Evolutionary conservation across 2,113 vertebrate genomes (phyloP).

Genomic region (Gopherus evgoodei): DNA sequence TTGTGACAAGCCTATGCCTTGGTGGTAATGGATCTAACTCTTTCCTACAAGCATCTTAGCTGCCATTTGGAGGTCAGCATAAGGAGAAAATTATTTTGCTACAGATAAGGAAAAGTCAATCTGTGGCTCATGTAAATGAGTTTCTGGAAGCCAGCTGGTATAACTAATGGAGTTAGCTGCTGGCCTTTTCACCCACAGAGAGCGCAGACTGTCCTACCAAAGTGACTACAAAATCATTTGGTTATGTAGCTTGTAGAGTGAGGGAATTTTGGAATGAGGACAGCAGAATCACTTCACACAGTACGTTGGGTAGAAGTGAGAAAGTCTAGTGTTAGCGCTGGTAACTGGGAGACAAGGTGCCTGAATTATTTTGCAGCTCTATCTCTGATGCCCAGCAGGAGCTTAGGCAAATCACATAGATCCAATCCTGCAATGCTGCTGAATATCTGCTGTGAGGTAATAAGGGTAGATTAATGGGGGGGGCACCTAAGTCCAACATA

Average conservation of each 20-base stretch:
- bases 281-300: constrained; percentile 38
- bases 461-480: not conserved
- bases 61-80: constrained; percentile 55
- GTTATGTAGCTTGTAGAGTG: constrained; percentile 2
- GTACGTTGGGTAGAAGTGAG: constrained; percentile 23
- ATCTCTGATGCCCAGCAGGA: constrained; percentile 35
- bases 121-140: not conserved
- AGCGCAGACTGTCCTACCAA: constrained; percentile 37
- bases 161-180: constrained; percentile 57
- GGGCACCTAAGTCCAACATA: not conserved
- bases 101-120: not conserved
- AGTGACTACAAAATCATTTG: constrained; percentile 28
- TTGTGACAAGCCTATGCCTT: constrained; percentile 47
- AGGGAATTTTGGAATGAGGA: constrained; percentile 20
- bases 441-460: not conserved
- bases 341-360: constrained; percentile 26
- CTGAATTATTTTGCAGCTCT: constrained; percentile 44
- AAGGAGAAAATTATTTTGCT: constrained; percentile 27
- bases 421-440: not conserved
- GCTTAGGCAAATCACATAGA: not conserved
- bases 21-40: constrained; percentile 47
- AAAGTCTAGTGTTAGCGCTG: not conserved
- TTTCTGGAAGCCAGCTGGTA: constrained; percentile 42
- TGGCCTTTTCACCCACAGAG: not conserved
- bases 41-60: constrained; percentile 34